Evolutionary conservation across 2,888 invertebrate genomes (phyloP).

Genomic region (Plutella xylostella): DNA sequence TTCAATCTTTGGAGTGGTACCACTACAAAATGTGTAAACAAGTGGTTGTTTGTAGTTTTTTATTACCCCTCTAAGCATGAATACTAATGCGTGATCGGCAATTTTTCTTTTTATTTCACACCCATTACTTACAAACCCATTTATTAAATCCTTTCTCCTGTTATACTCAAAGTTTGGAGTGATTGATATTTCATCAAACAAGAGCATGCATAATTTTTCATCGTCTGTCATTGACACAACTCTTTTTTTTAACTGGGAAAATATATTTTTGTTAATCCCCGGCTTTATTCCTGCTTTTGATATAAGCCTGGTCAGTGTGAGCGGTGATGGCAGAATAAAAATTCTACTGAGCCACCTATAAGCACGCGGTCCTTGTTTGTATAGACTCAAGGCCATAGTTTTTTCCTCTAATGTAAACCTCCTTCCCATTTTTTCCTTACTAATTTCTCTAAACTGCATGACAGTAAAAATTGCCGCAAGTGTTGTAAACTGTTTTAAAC

Average conservation of each 20-base stretch:
- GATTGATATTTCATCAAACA: constrained; percentile 11
- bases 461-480: neutral
- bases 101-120: neutral
- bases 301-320: constrained; percentile 3
- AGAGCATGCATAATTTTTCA: constrained; percentile 3
- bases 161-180: constrained; percentile 11
- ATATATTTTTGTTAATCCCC: constrained; percentile 6
- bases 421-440: neutral
- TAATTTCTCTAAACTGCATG: neutral
- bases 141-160: neutral
- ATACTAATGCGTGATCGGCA: constrained; percentile 16
- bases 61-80: constrained; percentile 13
- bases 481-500: neutral
- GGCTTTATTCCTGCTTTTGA: constrained; percentile 3
- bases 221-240: neutral
- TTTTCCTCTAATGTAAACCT: constrained; percentile 12
- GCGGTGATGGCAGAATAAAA: constrained; percentile 4
- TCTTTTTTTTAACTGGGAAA: constrained; percentile 1
- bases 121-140: constrained; percentile 5
- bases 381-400: constrained; percentile 8
- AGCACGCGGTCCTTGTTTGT: constrained; percentile 11
- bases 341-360: constrained; percentile 8
- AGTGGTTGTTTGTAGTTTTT: constrained; percentile 16
- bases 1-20: constrained; percentile 8
- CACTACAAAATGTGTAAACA: constrained; percentile 12